phyloP scores from a whole-genome alignment of 2,888 invertebrate genomes.

The Subacronicta megacephala region DNA sequence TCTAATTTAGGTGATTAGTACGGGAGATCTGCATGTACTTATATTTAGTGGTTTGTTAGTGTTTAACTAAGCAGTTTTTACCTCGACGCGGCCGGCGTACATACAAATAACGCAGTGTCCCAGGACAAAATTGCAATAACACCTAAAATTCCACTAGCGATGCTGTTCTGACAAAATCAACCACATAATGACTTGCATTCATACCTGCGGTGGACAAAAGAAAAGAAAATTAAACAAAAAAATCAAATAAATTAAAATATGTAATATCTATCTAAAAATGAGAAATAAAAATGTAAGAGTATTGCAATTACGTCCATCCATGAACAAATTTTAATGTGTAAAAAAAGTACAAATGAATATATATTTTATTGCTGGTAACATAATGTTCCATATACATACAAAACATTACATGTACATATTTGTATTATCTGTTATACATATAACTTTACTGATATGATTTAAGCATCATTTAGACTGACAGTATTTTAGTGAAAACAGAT shows the following conservation, averaged over 20 bases:
- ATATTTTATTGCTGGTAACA: conserved; percentile 52
- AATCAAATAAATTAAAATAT: conserved; percentile 35
- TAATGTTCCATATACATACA: conserved; percentile 32
- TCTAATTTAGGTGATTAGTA: background rate
- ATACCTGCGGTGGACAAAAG: conserved; percentile 80
- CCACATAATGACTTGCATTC: conserved; percentile 87
- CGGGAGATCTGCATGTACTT: background rate
- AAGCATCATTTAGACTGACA: conserved; percentile 50
- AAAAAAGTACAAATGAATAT: conserved; percentile 46
- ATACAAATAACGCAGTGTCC: conserved; percentile 43
- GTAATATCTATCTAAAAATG: conserved; percentile 3
- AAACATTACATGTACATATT: conserved; percentile 41
- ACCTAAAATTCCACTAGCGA: conserved; percentile 68
- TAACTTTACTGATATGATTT: conserved; percentile 58
- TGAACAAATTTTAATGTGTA: conserved; percentile 27
- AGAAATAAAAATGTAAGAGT: conserved; percentile 25
- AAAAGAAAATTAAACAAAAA: conserved; percentile 59
- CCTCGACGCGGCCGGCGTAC: conserved; percentile 40
- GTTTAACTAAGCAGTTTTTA: conserved; percentile 58
- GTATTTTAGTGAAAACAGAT: background rate
- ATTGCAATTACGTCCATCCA: conserved; percentile 65
- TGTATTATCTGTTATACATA: conserved; percentile 47
- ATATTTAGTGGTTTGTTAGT: conserved; percentile 28
- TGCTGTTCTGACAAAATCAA: conserved; percentile 71
- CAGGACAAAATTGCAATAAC: conserved; percentile 77